A percentile compares a stretch with the other conserved stretches of the same genome.
These are phyloP conservation scores for Fregetta grallaria DNA, from an alignment of 2,113 vertebrate species.

Conservation along the genomic window DNA sequence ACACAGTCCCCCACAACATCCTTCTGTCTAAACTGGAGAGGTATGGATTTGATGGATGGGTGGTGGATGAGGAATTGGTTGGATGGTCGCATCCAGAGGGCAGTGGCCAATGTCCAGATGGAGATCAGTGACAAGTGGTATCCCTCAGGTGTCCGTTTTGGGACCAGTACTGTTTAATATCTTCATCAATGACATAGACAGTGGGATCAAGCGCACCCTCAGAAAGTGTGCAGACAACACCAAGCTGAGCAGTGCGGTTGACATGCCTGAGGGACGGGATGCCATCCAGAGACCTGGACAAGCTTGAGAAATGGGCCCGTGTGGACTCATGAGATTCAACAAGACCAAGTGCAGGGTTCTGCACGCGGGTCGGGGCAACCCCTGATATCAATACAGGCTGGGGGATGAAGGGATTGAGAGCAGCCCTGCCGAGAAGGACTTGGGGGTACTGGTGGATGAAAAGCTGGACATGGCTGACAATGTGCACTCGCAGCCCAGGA, in stretches of 20 bases:
- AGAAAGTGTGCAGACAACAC: background rate
- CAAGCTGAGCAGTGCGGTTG: background rate
- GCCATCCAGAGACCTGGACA: background rate
- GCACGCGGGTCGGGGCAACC: background rate
- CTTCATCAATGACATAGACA: background rate
- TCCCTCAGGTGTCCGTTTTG: background rate
- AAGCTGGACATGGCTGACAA: background rate
- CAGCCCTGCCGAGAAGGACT: background rate
- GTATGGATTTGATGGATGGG: background rate
- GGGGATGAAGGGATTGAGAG: background rate
- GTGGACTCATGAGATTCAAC: background rate
- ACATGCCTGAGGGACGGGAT: accelerated
- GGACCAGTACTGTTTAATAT: background rate
- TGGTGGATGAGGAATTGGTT: background rate
- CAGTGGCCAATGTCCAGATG: background rate
- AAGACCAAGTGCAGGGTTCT: background rate
- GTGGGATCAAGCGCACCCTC: background rate
- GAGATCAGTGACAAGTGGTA: background rate
- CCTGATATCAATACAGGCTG: background rate
- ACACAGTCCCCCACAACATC: background rate
- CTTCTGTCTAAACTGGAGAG: background rate
- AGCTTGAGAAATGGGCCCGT: background rate
- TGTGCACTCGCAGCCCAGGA: background rate
- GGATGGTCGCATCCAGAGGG: background rate
- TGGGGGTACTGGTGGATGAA: background rate